Evolutionary conservation across 2,113 vertebrate genomes (phyloP).

Genomic region (Limnothrissa miodon): DNA sequence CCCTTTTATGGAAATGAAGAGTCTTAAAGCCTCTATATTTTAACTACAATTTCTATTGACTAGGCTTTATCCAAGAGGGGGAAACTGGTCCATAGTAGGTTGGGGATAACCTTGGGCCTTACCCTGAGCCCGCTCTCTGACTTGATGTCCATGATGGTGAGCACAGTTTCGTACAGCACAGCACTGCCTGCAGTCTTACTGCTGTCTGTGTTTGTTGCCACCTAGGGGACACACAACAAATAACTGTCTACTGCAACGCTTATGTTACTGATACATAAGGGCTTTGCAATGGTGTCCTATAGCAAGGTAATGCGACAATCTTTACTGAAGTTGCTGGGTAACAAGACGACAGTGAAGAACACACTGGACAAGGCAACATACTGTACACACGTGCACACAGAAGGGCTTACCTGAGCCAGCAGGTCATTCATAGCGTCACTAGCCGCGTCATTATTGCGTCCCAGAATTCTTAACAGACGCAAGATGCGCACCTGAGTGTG

Average conservation of each 20-base stretch:
- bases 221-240: slow-evolving; percentile 59
- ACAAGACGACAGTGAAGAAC: neutral
- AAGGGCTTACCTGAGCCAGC: slow-evolving; percentile 78
- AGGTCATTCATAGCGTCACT: slow-evolving; percentile 87
- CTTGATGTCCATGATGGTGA: slow-evolving; percentile 82
- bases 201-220: slow-evolving; percentile 88
- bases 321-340: neutral
- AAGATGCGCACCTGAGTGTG: slow-evolving; percentile 72
- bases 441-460: slow-evolving; percentile 74
- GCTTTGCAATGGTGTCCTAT: no score
- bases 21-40: no score
- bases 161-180: slow-evolving; percentile 84
- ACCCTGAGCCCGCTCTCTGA: slow-evolving; percentile 86
- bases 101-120: slow-evolving; percentile 22
- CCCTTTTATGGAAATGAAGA: no score
- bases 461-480: slow-evolving; percentile 81
- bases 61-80: no score
- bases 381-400: neutral
- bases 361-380: neutral
- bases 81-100: neutral
- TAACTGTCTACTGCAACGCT: neutral
- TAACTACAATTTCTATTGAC: no score
- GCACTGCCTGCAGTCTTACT: slow-evolving; percentile 84
- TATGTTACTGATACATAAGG: no score
- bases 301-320: neutral